Evolutionary conservation across 2,113 vertebrate genomes (phyloP), one percentile per base, ranked within the genome.

Genomic region (Muntiacus reevesi): DNA sequence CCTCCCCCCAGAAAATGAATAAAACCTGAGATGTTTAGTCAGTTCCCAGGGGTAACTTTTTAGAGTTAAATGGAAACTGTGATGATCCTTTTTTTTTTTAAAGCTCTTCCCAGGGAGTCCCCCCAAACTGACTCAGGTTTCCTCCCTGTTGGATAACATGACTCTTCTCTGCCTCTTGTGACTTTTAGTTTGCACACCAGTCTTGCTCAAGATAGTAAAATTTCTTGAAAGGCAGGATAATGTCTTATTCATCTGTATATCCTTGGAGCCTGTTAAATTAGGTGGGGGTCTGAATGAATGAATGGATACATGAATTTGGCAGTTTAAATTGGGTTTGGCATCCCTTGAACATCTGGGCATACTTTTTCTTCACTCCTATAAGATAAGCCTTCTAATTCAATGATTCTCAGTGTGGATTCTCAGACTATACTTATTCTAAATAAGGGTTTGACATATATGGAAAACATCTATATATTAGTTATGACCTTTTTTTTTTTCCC

Each of bases 31-130:
- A 47, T 71, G 7, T 94, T 95, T 89, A 89, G 33, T 96, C 43
- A 74, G n/a, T n/a, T 95, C 85, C 95, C 30, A 82, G 47, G 36
- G n/a, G 89, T 93, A 95, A 45, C 88, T 93, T 86, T 95, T 96
- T 92, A 79, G 60, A 91, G 15, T 54, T 91, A 36, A 85, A 28
- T 67, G 47, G 59, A 95, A 86, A 45, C 21, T 71, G 71, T 6
- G 1, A 94, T 95, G 40, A 89, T 95, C 17, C 4, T 36, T 36
- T 36, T 71, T 91, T 28, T 94, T 79, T 74, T 93, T 30, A 95
- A 36, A 89, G 45, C 62, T 55, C 23, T 96, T 47, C 36, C 55
- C 16, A 50, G 40, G 16, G 47, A 87, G 4, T n/a, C 16, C 12
- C 52, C 55, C 60, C 27, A 62, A 92, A 91, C 64, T 86, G 67